A percentile compares a stretch with the other conserved stretches of the same genome.
phyloP scores from a whole-genome alignment of 2,797 vertebrate genomes.

The Channallabes apus region DNA sequence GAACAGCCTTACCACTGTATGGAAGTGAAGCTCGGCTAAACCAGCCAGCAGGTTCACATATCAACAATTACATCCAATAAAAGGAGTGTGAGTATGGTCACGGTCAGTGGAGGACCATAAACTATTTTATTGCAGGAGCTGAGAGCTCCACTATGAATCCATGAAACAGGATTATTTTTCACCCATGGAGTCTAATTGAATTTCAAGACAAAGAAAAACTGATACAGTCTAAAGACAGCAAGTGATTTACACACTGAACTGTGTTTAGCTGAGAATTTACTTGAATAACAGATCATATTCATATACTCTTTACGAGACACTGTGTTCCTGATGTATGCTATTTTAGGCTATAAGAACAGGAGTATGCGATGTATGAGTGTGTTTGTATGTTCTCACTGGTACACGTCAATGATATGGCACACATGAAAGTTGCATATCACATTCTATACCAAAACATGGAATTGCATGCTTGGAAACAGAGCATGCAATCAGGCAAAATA shows the following conservation, averaged over 20 bases:
- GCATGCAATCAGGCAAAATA: conserved; percentile 51
- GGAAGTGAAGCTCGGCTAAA: background rate
- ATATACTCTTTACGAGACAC: conserved; percentile 48
- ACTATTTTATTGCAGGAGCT: conserved; percentile 33
- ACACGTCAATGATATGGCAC: conserved; percentile 46
- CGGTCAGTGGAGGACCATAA: conserved; percentile 14
- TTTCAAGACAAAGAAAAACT: conserved; percentile 30
- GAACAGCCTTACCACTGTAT: background rate
- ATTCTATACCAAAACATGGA: conserved; percentile 66
- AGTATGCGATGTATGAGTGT: background rate
- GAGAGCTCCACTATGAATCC: conserved; percentile 15
- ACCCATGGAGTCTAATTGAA: conserved; percentile 5
- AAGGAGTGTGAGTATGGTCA: conserved; percentile 15
- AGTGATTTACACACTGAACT: conserved; percentile 47
- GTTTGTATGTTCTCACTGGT: conserved; percentile 44
- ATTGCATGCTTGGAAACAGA: conserved; percentile 62
- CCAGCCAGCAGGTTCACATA: conserved; percentile 9
- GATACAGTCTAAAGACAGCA: conserved; percentile 10
- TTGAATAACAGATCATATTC: conserved; percentile 63
- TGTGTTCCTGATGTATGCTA: conserved; percentile 38
- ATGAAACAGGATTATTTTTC: conserved; percentile 25
- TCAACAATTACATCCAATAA: conserved; percentile 5
- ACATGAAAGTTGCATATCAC: conserved; percentile 63
- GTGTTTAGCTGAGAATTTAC: conserved; percentile 61
- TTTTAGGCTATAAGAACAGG: conserved; percentile 37